Percentiles rank a stretch among this genome's conserved stretches.
Evolutionary conservation across 1,140 invertebrate genomes (phyloP).

Genomic region (Drosophila serrata): DNA sequence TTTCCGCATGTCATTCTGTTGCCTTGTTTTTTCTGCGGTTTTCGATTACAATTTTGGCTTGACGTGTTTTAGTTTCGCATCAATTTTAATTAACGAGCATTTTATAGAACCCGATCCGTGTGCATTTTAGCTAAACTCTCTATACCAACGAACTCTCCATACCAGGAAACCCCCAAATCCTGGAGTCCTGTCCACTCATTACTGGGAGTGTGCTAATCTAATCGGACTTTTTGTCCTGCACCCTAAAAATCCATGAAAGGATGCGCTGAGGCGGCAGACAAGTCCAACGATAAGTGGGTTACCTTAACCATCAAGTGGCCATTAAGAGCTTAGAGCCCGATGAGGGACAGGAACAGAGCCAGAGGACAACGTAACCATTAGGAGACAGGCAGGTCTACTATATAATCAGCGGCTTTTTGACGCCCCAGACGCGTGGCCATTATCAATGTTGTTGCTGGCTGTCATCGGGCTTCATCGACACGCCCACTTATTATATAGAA

Average conservation of each 20-base stretch:
- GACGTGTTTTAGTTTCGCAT: constrained; percentile 27
- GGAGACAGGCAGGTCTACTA: constrained; percentile 32
- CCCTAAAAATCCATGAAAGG: constrained; percentile 9
- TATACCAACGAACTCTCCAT: background rate
- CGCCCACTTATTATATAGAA: constrained; percentile 81
- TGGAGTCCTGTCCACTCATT: constrained; percentile 26
- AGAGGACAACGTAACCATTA: constrained; percentile 46
- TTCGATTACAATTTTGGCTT: constrained; percentile 36
- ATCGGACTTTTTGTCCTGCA: constrained; percentile 20
- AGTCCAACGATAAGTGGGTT: constrained; percentile 7
- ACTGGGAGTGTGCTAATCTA: constrained; percentile 44
- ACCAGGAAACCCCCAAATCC: background rate
- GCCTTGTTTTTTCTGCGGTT: constrained; percentile 23
- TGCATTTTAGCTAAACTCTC: background rate
- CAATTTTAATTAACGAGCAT: constrained; percentile 61
- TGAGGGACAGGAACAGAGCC: constrained; percentile 32
- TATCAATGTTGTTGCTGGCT: constrained; percentile 45
- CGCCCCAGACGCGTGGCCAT: constrained; percentile 64
- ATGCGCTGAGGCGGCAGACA: constrained; percentile 20
- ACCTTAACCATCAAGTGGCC: constrained; percentile 74
- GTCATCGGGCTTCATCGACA: constrained; percentile 50
- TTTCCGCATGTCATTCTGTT: constrained; percentile 38
- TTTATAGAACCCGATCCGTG: constrained; percentile 21
- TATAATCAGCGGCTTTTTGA: constrained; percentile 81
- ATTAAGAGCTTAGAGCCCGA: constrained; percentile 78